phyloP scores from a whole-genome alignment of 2,113 vertebrate species.

The Pandion haliaetus region DNA sequence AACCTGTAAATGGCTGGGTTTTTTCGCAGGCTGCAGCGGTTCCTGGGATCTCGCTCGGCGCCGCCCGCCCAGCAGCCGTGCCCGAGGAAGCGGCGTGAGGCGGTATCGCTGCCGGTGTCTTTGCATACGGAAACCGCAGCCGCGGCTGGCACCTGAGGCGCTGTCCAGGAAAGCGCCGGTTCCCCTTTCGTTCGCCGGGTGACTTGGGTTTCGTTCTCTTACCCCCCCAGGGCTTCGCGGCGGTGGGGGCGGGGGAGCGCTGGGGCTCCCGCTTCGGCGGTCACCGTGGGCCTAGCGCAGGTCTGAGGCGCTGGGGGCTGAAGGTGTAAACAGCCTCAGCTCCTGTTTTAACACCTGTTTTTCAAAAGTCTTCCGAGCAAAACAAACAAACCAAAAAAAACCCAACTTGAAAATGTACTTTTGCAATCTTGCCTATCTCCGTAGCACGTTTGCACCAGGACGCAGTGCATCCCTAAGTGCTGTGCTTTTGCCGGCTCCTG shows the following conservation, averaged over 20 bases:
- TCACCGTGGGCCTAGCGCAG: rapidly evolving
- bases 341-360: rapidly evolving
- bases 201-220: rapidly evolving
- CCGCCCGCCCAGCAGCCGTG: background rate
- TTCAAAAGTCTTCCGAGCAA: background rate
- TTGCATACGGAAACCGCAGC: background rate
- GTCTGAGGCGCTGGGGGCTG: rapidly evolving
- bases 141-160: background rate
- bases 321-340: too few relatives aligned
- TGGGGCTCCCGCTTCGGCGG: rapidly evolving
- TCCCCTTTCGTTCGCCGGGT: background rate
- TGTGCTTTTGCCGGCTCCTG: too few relatives aligned
- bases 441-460: rapidly evolving
- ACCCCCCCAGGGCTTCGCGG: background rate
- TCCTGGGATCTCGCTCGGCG: background rate
- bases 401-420: background rate
- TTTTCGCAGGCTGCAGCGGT: rapidly evolving
- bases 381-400: background rate
- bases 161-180: background rate
- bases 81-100: background rate
- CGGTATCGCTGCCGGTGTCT: background rate
- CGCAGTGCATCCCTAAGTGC: rapidly evolving
- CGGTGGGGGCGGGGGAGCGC: rapidly evolving
- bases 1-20: rapidly evolving
- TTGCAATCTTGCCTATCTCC: rapidly evolving